Evolutionary conservation across 2,113 vertebrate genomes (phyloP), one percentile per base, ranked within the genome.

Genomic region (Columba livia): DNA sequence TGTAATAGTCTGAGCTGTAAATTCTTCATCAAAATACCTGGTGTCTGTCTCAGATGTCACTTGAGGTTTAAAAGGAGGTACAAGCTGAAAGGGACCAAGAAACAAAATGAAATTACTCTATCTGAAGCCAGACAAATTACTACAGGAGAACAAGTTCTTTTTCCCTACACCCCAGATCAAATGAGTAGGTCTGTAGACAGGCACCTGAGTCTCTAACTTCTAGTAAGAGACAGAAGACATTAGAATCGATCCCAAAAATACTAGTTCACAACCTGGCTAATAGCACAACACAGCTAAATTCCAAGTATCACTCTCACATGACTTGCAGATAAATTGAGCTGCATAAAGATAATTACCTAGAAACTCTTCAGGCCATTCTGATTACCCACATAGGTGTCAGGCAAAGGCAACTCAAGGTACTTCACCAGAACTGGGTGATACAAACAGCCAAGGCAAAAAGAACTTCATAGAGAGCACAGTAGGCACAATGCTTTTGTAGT

Each of bases 1-100:
- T 87, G 99, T 99, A 98, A 99, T 99, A 94, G 98, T 99, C 97
- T 99, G 99, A 96, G 98, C 99, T 94, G 99, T 99, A 96, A 99
- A 99, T 98, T 99, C 99, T 98, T 99, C 99, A 97, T 99, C 99
- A 92, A 99, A 99, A 98, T 99, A 99, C 98, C 99, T 98, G 20
- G 99, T 99, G 93, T 99, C 99, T 47, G 99, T 99, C 97, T 99
- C 99, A 67, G 99, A 99, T 96, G 99, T 99, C 97, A 99, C 99
- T 98, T 99, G 99, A 98, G 99, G 99, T 98, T 99, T 99, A 98
- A 99, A 99, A 78, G 99, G 99, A 93, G 99, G 99, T 95, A 99
- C 97, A 97, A 99, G 98, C 99, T 99, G 97, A 97, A 98, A 96
- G 65, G 66, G 85, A 79, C 44, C 83, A 79, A 85, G 87, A 94